Conservation (phyloP, 2,888 invertebrate species). For the Mayetiola destructor region DNA sequence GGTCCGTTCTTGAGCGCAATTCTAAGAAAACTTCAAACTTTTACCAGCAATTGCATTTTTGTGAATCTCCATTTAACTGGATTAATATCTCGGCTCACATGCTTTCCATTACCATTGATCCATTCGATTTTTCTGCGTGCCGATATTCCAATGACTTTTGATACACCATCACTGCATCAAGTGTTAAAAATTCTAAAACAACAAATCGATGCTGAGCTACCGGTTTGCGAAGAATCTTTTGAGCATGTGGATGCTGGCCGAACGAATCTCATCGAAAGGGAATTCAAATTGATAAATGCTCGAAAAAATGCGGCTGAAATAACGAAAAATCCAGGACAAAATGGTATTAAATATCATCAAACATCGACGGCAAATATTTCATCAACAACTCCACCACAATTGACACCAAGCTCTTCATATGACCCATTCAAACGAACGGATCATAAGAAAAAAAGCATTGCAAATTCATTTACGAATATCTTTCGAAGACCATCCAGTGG, state of each 20-base stretch:
- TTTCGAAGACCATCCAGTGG: constrained; percentile 47
- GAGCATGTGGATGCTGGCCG: constrained; percentile 63
- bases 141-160: constrained; percentile 72
- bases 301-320: constrained; percentile 45
- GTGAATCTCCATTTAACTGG: constrained; percentile 80
- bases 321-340: constrained; percentile 22
- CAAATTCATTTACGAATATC: constrained; percentile 59
- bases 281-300: constrained; percentile 58
- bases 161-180: constrained; percentile 81
- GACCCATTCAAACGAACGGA: constrained; percentile 49
- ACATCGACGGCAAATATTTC: constrained; percentile 31
- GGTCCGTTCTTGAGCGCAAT: constrained; percentile 72
- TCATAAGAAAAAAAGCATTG: constrained; percentile 59
- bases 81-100: constrained; percentile 68
- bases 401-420: constrained; percentile 32
- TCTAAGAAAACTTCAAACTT: constrained; percentile 65
- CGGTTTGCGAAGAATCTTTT: constrained; percentile 37
- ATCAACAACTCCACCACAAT: constrained; percentile 30
- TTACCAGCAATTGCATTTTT: constrained; percentile 70
- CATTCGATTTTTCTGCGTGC: constrained; percentile 77
- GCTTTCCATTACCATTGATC: constrained; percentile 78
- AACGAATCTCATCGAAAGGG: constrained; percentile 62
- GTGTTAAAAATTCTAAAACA: constrained; percentile 71
- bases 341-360: constrained; percentile 21
- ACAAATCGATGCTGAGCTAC: constrained; percentile 67